These are phyloP conservation scores for Rousettus leschenaultii DNA, from an alignment of 2,113 vertebrate genomes.

Conservation along the genomic window DNA sequence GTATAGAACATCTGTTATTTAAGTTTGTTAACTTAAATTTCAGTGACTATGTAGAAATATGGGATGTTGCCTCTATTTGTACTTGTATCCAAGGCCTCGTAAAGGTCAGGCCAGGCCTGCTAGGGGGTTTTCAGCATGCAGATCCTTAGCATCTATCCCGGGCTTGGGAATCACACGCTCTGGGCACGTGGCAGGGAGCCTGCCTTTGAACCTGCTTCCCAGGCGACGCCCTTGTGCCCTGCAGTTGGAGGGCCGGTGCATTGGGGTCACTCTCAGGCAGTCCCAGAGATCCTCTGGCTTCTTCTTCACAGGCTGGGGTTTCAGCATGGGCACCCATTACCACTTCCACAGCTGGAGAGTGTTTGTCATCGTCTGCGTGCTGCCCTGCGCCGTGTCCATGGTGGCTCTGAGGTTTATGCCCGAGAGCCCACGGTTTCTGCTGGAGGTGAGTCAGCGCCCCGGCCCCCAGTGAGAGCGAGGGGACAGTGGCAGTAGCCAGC, in stretches of 20 bases:
- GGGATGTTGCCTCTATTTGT: neutral
- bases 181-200: no score
- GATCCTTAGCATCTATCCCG: no score
- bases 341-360: slow-evolving; percentile 98
- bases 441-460: slow-evolving; percentile 88
- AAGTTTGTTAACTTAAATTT: neutral
- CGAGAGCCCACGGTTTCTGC: slow-evolving; percentile 95
- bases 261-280: neutral
- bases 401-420: slow-evolving; percentile 94
- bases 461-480: accelerated
- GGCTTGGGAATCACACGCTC: neutral
- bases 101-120: neutral
- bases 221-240: accelerated
- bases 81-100: neutral
- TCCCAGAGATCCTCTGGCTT: neutral
- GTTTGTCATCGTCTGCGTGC: slow-evolving; percentile 92
- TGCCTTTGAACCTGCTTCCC: neutral
- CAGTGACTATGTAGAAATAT: neutral
- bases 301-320: slow-evolving; percentile 93
- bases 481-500: neutral
- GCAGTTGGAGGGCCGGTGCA: neutral
- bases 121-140: neutral
- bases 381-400: slow-evolving; percentile 91
- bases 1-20: neutral
- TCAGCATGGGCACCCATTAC: slow-evolving; percentile 92